Base-by-base conservation (phyloP, 2,888 invertebrate species). In the Scaptomyza cyrtandrae region DNA sequence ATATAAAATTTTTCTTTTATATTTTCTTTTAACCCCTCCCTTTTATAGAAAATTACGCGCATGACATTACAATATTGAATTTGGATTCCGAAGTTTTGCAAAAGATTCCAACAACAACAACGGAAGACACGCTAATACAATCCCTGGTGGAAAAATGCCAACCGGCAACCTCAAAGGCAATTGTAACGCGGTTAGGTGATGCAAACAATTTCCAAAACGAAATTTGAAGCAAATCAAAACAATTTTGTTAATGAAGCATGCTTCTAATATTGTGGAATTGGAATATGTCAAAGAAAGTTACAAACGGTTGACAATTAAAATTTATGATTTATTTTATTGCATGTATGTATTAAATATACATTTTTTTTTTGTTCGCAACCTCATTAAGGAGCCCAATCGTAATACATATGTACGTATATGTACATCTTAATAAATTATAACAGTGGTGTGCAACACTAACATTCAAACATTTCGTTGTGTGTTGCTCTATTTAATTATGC, bases 281-380 rank as follows among this genome's bases (percentile, higher is more conserved):
- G n/a, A 54, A 31, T 61, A 33, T 41, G 11, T 48, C 33, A n/a
- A 59, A 46, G 27, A 44, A 60, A 59, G 13, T 37, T 16, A 14
- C 45, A 13, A 33, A 65, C 53, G 33, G 13, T 58, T 65, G 33
- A 54, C 58, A 11, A 16, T 14, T 45, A 33, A 14, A 13, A 9
- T 46, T 14, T 33, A 19, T 50, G 16, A 63, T 63, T 59, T 63
- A 63, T 59, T 52, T 45, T 50, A 50, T 37, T 49, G 57, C 48
- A 6, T 57, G 33, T 57, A 19, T 24, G 24, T 24, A 33, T 58
- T 48, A 35, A 35, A 13, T 35, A 35, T 49, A 29, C 16, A 35
- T 13, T 64, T 14, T 13, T 60, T 14, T 29, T 45, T 58, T 41
- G 31, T 52, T 13, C 3, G 11, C 33, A 35, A 35, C 13, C 33